Conservation (phyloP, 2,888 invertebrate genomes). For the Epinotia brunnichana region DNA sequence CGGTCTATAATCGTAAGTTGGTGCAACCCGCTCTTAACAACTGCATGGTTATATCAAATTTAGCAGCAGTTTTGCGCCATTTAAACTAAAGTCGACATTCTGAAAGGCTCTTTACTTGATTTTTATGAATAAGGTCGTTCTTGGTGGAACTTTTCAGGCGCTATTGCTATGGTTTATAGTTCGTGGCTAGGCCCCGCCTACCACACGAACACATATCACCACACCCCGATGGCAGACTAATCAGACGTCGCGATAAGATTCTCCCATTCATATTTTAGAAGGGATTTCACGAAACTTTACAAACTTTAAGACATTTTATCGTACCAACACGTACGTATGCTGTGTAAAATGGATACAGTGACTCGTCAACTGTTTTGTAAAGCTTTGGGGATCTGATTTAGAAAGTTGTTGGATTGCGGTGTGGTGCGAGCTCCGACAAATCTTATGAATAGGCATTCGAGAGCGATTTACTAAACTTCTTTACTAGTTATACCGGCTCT, state of each 20-base stretch:
- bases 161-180: neutral
- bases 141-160: neutral
- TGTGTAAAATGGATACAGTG: no score
- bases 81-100: neutral
- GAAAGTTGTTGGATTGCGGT: neutral
- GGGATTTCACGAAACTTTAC: neutral
- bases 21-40: neutral
- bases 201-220: neutral
- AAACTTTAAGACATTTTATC: neutral
- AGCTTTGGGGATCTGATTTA: neutral
- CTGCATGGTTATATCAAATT: neutral
- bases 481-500: slow-evolving; percentile 49
- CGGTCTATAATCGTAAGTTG: no score
- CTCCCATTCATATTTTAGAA: neutral
- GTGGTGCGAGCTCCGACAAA: slow-evolving; percentile 20
- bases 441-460: slow-evolving; percentile 43
- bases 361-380: no score
- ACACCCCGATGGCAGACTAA: neutral
- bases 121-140: slow-evolving; percentile 1
- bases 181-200: neutral
- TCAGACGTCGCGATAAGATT: neutral
- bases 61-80: neutral
- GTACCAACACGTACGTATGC: neutral
- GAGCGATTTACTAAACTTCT: slow-evolving; percentile 32
- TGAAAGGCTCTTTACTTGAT: neutral